A percentile compares a stretch with the other conserved stretches of the same genome.
phyloP scores from a whole-genome alignment of 2,113 vertebrate genomes.

The Xenopus borealis region DNA sequence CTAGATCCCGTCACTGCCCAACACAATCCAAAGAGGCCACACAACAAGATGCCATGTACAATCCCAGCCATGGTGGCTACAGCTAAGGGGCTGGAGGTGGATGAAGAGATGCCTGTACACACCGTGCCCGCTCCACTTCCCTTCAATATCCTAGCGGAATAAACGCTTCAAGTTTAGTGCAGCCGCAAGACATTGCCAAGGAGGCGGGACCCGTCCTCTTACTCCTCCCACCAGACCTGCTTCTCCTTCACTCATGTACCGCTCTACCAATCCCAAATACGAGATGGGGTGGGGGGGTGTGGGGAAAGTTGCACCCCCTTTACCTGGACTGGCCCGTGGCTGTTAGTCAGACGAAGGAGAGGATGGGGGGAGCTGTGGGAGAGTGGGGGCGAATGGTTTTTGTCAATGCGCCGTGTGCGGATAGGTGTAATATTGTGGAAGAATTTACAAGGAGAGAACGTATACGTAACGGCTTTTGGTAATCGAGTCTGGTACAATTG shows the following conservation, averaged over 20 bases:
- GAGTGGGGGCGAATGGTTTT: neutral
- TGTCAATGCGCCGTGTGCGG: no score
- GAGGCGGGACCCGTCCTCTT: conserved; percentile 64
- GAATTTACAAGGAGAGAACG: no score
- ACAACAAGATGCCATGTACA: conserved; percentile 66
- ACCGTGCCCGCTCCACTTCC: conserved; percentile 57
- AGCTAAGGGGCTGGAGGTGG: conserved; percentile 11
- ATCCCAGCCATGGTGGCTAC: conserved; percentile 77
- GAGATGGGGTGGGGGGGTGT: neutral
- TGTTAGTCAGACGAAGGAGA: neutral
- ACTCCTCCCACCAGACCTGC: neutral
- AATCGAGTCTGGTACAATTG: no score
- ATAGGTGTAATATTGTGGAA: no score
- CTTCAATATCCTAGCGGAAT: conserved; percentile 80
- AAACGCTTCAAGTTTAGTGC: conserved; percentile 72
- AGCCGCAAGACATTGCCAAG: conserved; percentile 73
- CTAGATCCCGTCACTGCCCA: conserved; percentile 74
- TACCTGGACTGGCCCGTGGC: conserved; percentile 33
- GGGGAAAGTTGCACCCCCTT: neutral
- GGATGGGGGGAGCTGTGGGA: neutral
- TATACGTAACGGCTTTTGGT: no score
- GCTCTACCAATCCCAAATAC: neutral
- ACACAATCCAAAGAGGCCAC: conserved; percentile 75
- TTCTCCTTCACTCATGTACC: conserved; percentile 1
- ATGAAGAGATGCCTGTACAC: conserved; percentile 14